Evolutionary conservation across 2,797 vertebrate genomes (phyloP).

Genomic region (Acrossocheilus fasciatus): DNA sequence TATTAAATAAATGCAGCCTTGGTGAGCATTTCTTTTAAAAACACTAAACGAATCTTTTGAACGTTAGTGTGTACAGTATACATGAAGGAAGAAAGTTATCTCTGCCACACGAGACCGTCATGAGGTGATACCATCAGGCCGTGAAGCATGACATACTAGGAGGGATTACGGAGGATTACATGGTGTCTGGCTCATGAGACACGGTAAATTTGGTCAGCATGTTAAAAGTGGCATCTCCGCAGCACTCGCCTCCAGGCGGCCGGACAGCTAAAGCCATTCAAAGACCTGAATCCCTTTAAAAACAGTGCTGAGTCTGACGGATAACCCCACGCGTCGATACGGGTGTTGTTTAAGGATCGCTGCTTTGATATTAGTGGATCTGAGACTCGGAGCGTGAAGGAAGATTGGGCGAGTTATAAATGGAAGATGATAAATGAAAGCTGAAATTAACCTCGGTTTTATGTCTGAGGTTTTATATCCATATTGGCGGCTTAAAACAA

Average conservation of each 20-base stretch:
- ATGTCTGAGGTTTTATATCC: background rate
- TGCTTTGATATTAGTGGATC: background rate
- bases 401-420: slow-evolving; percentile 2
- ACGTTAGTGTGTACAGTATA: background rate
- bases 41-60: no score
- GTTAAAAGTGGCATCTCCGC: slow-evolving; percentile 66
- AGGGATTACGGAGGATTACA: slow-evolving; percentile 78
- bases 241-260: slow-evolving; percentile 5
- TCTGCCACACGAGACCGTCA: slow-evolving; percentile 64
- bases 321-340: background rate
- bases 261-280: slow-evolving; percentile 47
- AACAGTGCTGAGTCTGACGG: slow-evolving; percentile 24
- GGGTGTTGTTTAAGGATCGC: background rate
- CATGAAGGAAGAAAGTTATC: slow-evolving; percentile 10
- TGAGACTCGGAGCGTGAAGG: background rate
- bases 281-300: slow-evolving; percentile 33
- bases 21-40: background rate
- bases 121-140: slow-evolving; percentile 75
- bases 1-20: background rate
- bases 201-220: slow-evolving; percentile 72
- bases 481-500: background rate
- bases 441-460: slow-evolving; percentile 13
- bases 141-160: slow-evolving; percentile 69
- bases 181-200: slow-evolving; percentile 75
- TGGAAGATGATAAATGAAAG: slow-evolving; percentile 25